Evolutionary conservation across 2,797 vertebrate genomes (phyloP).

Genomic region (Cuniculus paca): DNA sequence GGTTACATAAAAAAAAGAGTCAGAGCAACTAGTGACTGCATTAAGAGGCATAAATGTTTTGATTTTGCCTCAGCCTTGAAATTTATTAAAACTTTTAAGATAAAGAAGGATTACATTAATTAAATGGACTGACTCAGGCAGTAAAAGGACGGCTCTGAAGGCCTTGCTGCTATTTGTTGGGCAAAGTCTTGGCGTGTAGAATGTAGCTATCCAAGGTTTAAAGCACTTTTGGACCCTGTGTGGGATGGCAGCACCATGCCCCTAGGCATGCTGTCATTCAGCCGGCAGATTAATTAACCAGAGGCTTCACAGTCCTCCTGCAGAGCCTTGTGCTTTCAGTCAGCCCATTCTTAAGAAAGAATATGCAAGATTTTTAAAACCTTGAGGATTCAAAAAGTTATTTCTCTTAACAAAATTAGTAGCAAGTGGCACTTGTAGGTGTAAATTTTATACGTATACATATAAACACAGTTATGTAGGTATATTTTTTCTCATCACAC

Average conservation of each 20-base stretch:
- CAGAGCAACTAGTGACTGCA: slow-evolving; percentile 24
- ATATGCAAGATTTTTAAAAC: slow-evolving; percentile 73
- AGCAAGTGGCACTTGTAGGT: not conserved
- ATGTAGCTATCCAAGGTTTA: slow-evolving; percentile 80
- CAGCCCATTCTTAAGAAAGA: slow-evolving; percentile 66
- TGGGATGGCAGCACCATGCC: slow-evolving; percentile 84
- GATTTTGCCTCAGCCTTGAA: slow-evolving; percentile 74
- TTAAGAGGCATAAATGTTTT: slow-evolving; percentile 48
- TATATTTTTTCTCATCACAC: slow-evolving; percentile 48
- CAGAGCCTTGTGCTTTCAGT: slow-evolving; percentile 72
- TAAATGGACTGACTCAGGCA: slow-evolving; percentile 68
- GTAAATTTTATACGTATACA: not conserved
- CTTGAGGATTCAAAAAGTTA: slow-evolving; percentile 46
- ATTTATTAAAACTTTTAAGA: slow-evolving; percentile 76
- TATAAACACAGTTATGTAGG: not conserved
- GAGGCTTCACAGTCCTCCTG: slow-evolving; percentile 79
- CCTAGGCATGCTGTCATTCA: slow-evolving; percentile 91
- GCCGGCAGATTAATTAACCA: slow-evolving; percentile 90
- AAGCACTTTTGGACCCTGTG: slow-evolving; percentile 67
- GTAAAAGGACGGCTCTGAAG: slow-evolving; percentile 59
- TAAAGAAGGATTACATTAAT: slow-evolving; percentile 77
- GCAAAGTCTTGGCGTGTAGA: slow-evolving; percentile 88
- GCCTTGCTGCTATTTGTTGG: slow-evolving; percentile 78
- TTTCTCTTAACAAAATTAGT: slow-evolving; percentile 50
- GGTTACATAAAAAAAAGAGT: not conserved